These are phyloP conservation scores for Calameuta filiformis DNA, from an alignment of 2,888 invertebrate genomes.

Conservation along the genomic window DNA sequence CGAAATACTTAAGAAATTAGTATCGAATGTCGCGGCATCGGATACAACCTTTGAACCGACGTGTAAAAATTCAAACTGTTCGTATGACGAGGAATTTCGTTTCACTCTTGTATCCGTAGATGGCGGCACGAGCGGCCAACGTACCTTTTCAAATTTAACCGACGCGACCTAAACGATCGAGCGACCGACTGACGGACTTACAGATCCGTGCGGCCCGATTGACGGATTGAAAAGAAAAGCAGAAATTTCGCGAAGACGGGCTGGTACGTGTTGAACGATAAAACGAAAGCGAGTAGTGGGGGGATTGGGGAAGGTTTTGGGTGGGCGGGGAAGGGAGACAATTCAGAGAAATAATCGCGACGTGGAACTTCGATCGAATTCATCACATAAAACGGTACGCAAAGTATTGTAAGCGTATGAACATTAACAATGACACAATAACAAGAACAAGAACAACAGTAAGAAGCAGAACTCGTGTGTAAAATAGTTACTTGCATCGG, in stretches of 20 bases:
- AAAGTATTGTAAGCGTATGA: not conserved
- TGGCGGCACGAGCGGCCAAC: not conserved
- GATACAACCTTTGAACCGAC: slow-evolving; percentile 54
- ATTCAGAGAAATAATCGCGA: not conserved
- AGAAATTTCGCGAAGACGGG: not conserved
- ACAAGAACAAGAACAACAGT: slow-evolving; percentile 3
- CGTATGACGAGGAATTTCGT: not conserved
- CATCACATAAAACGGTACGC: not conserved
- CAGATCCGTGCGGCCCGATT: not conserved
- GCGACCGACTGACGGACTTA: not conserved
- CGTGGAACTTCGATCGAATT: not conserved
- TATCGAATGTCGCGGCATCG: slow-evolving; percentile 52
- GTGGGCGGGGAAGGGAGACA: not conserved
- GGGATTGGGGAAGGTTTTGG: not conserved
- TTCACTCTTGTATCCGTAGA: not conserved
- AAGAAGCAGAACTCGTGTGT: slow-evolving; percentile 30
- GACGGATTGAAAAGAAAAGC: not conserved
- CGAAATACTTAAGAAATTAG: slow-evolving; percentile 32
- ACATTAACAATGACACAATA: not conserved
- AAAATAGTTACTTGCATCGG: slow-evolving; percentile 65
- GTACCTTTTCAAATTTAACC: not conserved
- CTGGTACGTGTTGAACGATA: not conserved
- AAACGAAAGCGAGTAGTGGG: not conserved
- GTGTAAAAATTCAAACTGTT: slow-evolving; percentile 3
- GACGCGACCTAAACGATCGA: not conserved